Percentiles rank a stretch among this genome's conserved stretches.
Evolutionary conservation across 2,113 vertebrate species (phyloP).

Genomic region (Cavia aperea): DNA sequence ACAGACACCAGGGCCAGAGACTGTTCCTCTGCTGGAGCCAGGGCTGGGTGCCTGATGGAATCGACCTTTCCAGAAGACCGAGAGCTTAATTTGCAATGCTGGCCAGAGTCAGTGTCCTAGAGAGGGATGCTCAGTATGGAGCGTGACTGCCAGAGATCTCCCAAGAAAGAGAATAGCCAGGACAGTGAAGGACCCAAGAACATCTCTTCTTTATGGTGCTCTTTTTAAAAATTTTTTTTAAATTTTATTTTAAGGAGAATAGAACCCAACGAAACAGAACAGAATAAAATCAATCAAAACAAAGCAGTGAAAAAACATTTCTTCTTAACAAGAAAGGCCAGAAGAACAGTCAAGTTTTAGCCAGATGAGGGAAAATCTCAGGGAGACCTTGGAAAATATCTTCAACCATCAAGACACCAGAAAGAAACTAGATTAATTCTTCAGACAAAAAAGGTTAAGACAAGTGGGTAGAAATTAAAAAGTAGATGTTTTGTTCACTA

Average conservation of each 20-base stretch:
- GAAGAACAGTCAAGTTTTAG: background rate
- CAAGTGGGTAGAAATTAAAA: background rate
- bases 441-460: background rate
- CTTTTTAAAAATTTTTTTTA: too few relatives aligned
- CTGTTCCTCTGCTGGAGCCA: background rate
- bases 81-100: accelerated
- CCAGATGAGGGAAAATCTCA: background rate
- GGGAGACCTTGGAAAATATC: background rate
- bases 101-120: background rate
- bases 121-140: background rate
- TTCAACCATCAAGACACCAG: background rate
- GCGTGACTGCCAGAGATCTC: background rate
- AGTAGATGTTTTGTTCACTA: background rate
- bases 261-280: too few relatives aligned
- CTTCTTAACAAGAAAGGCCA: background rate
- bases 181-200: background rate
- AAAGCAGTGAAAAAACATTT: background rate
- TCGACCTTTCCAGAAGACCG: background rate
- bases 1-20: background rate
- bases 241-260: too few relatives aligned
- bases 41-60: background rate
- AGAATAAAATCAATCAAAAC: too few relatives aligned
- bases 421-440: background rate
- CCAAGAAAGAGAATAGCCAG: background rate
- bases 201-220: background rate